Conservation (phyloP, 2,888 invertebrate species). For the Disparrhopalites patrizii region DNA sequence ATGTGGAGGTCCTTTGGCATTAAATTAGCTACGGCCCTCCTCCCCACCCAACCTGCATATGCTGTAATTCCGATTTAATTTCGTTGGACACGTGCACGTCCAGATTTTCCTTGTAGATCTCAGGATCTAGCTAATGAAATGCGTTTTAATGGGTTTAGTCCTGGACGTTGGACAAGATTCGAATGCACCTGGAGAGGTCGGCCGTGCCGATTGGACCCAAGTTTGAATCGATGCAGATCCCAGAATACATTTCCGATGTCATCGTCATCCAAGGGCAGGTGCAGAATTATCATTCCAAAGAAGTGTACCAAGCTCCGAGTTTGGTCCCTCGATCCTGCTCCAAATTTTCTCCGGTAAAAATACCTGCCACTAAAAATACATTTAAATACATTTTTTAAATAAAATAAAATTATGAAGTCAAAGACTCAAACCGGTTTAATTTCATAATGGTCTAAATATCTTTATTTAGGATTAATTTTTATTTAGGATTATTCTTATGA, state of each 20-base stretch:
- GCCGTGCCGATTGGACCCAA: conserved; percentile 58
- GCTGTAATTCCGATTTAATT: conserved; percentile 45
- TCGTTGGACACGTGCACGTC: no score
- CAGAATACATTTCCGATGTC: conserved; percentile 59
- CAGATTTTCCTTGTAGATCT: no score
- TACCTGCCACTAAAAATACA: neutral
- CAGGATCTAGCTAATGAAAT: neutral
- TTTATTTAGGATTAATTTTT: no score
- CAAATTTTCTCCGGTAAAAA: conserved; percentile 30
- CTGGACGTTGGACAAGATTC: conserved; percentile 58
- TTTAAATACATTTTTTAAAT: neutral
- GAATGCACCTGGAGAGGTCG: conserved; percentile 58
- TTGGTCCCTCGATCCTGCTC: conserved; percentile 57
- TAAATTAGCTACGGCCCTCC: conserved; percentile 57
- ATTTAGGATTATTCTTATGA: neutral
- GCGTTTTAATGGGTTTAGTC: conserved; percentile 51
- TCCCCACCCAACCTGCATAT: conserved; percentile 56
- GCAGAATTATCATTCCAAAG: conserved; percentile 57
- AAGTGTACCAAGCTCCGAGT: conserved; percentile 59
- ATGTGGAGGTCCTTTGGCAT: conserved; percentile 63
- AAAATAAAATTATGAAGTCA: neutral
- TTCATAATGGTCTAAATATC: no score
- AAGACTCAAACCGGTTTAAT: no score
- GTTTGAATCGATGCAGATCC: conserved; percentile 57
- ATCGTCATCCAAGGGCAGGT: conserved; percentile 59